A percentile compares a stretch with the other conserved stretches of the same genome.
Evolutionary conservation across 2,797 vertebrate genomes (phyloP).

Genomic region (Champsocephalus gunnari): DNA sequence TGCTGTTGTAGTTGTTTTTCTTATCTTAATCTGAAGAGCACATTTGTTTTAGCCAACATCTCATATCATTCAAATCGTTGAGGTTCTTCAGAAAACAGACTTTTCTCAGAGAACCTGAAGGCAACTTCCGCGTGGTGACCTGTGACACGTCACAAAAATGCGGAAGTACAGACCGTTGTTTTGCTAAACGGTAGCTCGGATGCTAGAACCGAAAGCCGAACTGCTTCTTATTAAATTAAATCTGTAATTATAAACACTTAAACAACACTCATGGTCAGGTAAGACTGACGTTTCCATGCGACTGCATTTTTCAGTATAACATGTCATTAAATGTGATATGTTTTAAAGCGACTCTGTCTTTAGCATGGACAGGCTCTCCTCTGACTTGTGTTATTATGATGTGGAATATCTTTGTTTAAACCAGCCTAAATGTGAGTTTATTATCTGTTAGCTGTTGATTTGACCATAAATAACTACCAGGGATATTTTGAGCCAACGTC

Average conservation of each 20-base stretch:
- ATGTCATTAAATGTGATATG: background rate
- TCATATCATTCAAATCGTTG: background rate
- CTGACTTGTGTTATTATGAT: background rate
- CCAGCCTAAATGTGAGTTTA: background rate
- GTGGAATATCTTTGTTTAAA: background rate
- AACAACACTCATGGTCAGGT: slow-evolving; percentile 81
- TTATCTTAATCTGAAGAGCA: background rate
- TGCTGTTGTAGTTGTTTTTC: background rate
- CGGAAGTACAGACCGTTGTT: slow-evolving; percentile 69
- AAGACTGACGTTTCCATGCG: slow-evolving; percentile 16
- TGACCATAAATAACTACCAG: no score
- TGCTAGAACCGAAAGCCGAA: background rate
- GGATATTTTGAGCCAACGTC: background rate
- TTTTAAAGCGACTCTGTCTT: background rate
- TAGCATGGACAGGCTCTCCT: background rate
- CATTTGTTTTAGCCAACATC: background rate
- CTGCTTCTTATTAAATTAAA: background rate
- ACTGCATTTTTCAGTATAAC: background rate
- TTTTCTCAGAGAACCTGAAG: slow-evolving; percentile 19
- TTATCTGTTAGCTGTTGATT: background rate
- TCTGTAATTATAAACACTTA: background rate
- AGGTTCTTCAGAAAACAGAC: background rate
- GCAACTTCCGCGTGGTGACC: slow-evolving; percentile 21
- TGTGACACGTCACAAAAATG: slow-evolving; percentile 52
- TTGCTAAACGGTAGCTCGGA: slow-evolving; percentile 32